A percentile compares a stretch with the other conserved stretches of the same genome.
Evolutionary conservation across 1,140 invertebrate genomes (phyloP).

Genomic region (Armadillidium nasatum): DNA sequence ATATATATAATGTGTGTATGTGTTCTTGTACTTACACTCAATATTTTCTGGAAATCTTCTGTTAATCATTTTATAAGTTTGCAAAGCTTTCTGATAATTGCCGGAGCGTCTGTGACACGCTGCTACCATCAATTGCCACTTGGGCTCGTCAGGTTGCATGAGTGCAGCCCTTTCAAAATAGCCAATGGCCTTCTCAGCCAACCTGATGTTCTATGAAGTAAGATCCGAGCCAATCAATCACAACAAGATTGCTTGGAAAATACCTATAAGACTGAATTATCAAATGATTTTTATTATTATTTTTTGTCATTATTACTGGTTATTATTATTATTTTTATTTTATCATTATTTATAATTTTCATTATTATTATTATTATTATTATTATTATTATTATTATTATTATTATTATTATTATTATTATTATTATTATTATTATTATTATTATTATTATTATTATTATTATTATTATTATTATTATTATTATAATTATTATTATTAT

Average conservation of each 20-base stretch:
- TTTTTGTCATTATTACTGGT: too few relatives aligned
- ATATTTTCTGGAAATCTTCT: constrained; percentile 76
- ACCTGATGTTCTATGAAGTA: constrained; percentile 70
- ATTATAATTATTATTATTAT: too few relatives aligned
- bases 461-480: too few relatives aligned
- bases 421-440: too few relatives aligned
- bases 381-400: too few relatives aligned
- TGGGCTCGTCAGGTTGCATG: constrained; percentile 77
- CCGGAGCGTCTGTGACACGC: constrained; percentile 75
- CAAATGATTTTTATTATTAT: background rate
- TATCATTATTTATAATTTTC: too few relatives aligned
- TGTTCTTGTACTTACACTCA: constrained; percentile 68
- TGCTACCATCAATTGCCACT: constrained; percentile 79
- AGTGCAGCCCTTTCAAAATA: constrained; percentile 84
- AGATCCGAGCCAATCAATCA: constrained; percentile 85
- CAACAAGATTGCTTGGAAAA: constrained; percentile 81
- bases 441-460: too few relatives aligned
- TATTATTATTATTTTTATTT: too few relatives aligned
- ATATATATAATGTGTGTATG: too few relatives aligned
- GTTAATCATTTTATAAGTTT: constrained; percentile 70
- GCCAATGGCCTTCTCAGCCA: constrained; percentile 76
- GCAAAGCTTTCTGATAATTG: constrained; percentile 75
- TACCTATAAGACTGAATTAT: constrained; percentile 77
- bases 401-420: too few relatives aligned
- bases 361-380: too few relatives aligned